Evolutionary conservation across 2,888 invertebrate genomes (phyloP), one percentile per base, ranked within the genome.

Genomic region (Agrotis exclamationis): DNA sequence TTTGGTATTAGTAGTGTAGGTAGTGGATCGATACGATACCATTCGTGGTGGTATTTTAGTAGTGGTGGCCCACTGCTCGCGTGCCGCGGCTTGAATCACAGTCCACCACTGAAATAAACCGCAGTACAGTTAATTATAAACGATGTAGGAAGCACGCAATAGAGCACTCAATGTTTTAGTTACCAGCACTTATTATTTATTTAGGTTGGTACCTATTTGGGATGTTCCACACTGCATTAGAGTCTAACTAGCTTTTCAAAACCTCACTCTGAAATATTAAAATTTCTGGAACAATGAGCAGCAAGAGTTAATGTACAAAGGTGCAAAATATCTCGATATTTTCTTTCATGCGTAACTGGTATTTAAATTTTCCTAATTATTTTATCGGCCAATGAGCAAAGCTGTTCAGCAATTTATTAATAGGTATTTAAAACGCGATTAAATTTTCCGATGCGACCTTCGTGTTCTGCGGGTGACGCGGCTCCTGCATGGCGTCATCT

Each of bases 381-480:
- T 22, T 28, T 48, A 56, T 57, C 18, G 20, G 11, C 45, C 57
- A 44, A 75, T 50, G 20, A 50, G n/a, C 54, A 82, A 33, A 66
- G 20, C 63, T 62, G 24, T 20, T 58, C 24, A 44, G 39, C 51
- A 53, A 76, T 20, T 51, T 39, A 39, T 39, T 39, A 39, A 70
- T 76, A 72, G 65, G 73, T 83, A 83, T 74, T 89, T 86, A 88
- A 89, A 84, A 83, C 81, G 83, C 76, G 82, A 87, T 85, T 79
- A 87, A 86, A 89, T 91, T 91, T 92, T 92, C 88, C 88, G 80
- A 90, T 87, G 84, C 86, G 91, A 90, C 94, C 94, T 95, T 95
- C 93, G 88, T 84, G 87, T 87, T 87, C 85, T 77, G 86, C 80
- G 77, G 89, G 85, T 90, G 92, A 92, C 91, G 89, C 83, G 86